Evolutionary conservation across 2,888 invertebrate genomes (phyloP), one percentile per base, ranked within the genome.

Genomic region (Plemyria rubiginata): DNA sequence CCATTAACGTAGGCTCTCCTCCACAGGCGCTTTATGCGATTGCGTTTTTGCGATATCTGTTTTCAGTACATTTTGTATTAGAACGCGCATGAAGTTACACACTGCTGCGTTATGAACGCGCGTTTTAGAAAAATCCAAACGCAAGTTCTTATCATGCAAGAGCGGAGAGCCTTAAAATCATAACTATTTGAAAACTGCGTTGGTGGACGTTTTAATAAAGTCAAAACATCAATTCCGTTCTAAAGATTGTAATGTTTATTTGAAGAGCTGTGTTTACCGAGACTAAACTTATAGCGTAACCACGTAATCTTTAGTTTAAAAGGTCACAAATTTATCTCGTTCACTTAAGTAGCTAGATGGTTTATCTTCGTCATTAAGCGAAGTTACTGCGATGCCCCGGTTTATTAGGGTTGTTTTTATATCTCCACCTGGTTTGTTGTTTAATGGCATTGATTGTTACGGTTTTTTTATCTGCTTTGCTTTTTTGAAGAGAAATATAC

Each of bases 231-330:
- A 5, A 5, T 32, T 32, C 8, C 32, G 32, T n/a, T 41, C n/a
- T 13, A n/a, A n/a, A 45, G 45, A 45, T 45, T 46, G 22, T 46
- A 38, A 46, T 12, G 28, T 12, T 11, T 46, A 22, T 22, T n/a
- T 49, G 5, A 45, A 45, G 16, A 16, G 16, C 16, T 16, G 16
- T 5, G 46, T 46, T 46, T 46, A 46, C 7, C 4, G 41, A 58
- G 69, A 68, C 70, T 63, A 65, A 53, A 69, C 50, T 66, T 73
- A 75, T 72, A 74, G 52, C 36, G 8, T 12, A 43, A 55, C 62
- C 61, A 29, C 28, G 36, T 50, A 36, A 46, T 61, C 52, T 48
- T 56, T 11, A 48, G 38, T 55, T 69, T 60, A 54, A 60, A 65
- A 56, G 59, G 28, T 61, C 1, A 16, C 59, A 68, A 67, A 49